Base-by-base conservation (phyloP, 2,888 invertebrate species). In the Micoletzkya japonica region DNA sequence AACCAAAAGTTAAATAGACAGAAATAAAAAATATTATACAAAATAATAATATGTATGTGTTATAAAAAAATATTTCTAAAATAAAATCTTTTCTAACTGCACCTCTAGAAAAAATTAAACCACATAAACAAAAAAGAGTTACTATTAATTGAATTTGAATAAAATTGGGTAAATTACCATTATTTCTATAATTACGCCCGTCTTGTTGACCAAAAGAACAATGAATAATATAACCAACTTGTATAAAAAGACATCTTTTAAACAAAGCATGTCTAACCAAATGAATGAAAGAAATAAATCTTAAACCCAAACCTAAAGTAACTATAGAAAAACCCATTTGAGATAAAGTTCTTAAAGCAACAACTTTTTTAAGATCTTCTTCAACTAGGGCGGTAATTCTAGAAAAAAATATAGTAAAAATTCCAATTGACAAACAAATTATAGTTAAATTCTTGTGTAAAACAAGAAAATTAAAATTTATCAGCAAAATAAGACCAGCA, bases 361-460 rank as follows among this genome's bases (percentile, higher is more conserved):
- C 75, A 52, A 78, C 76, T 69, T 78, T 78, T 68, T 78, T 78
- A 58, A 78, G 66, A 77, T 77, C 77, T 64, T 75, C 73, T 54
- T 78, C 78, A 30, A 74, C 71, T 58, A 79, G 74, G 73, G 75
- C 71, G 20, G 72, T 75, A 74, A 78, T 57, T 20, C 77, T 76
- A 39, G 76, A 75, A 74, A 79, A 77, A 75, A 77, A 77, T 59
- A 79, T 77, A 74, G 77, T 78, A 74, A 78, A 78, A 59, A 75
- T 86, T 50, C 26, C 86, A 85, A 39, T 86, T 84, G 76, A 90
- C 87, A 81, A 89, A 82, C 75, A 86, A 86, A 72, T 87, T 85
- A 85, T 89, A 90, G 0, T 91, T 91, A 89, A 91, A 90, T 86
- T 91, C 87, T 86, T 91, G 88, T 89, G 90, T 91, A 82, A 36